These are phyloP conservation scores for Adelosebastes latens DNA, from an alignment of 2,797 vertebrate genomes.

Conservation along the genomic window DNA sequence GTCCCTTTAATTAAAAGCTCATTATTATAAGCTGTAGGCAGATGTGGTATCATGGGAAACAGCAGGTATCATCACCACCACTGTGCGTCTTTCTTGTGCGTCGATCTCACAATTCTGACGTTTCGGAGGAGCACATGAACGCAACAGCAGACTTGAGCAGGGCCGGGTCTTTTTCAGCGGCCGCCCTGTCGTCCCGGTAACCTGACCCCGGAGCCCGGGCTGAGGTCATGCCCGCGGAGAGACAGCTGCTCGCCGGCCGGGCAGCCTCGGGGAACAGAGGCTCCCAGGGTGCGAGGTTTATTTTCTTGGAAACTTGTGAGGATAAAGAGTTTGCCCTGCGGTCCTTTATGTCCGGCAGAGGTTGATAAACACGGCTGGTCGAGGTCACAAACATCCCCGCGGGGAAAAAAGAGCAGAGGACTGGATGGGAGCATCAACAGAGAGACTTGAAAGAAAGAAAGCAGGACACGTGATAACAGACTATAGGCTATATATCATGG, in stretches of 20 bases:
- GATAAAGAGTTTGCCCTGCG: slow-evolving; percentile 67
- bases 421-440: slow-evolving; percentile 42
- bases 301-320: slow-evolving; percentile 72
- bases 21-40: neutral
- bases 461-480: slow-evolving; percentile 4
- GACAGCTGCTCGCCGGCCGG: slow-evolving; percentile 66
- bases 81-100: neutral
- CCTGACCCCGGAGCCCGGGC: slow-evolving; percentile 46
- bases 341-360: slow-evolving; percentile 60
- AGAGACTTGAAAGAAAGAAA: slow-evolving; percentile 48
- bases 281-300: slow-evolving; percentile 54
- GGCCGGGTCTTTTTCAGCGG: neutral
- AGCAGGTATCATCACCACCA: neutral
- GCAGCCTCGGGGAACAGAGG: slow-evolving; percentile 49
- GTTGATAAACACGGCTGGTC: slow-evolving; percentile 63
- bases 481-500: neutral
- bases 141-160: neutral
- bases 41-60: neutral
- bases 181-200: slow-evolving; percentile 46
- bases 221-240: slow-evolving; percentile 58
- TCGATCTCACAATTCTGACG: neutral
- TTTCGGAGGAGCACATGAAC: slow-evolving; percentile 33
- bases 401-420: slow-evolving; percentile 48
- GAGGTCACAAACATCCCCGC: slow-evolving; percentile 62
- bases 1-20: too few species aligned